Percentiles rank a stretch among this genome's conserved stretches.
These are phyloP conservation scores for Zelleria hepariella DNA, from an alignment of 2,888 invertebrate species.

Conservation along the genomic window DNA sequence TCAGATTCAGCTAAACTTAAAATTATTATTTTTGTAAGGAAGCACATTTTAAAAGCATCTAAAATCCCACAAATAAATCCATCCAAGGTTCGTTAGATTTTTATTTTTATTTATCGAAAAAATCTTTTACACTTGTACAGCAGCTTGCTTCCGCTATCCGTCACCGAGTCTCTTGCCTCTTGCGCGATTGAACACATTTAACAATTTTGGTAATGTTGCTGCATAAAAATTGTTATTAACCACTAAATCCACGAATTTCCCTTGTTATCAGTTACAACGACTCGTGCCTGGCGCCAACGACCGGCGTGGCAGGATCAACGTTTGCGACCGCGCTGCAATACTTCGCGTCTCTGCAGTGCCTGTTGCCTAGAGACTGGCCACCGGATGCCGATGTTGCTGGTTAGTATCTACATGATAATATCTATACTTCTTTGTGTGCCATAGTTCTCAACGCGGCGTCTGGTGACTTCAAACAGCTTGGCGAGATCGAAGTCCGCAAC, in stretches of 20 bases:
- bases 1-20: too few relatives aligned
- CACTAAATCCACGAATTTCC: too few relatives aligned
- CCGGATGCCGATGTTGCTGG: slow-evolving; percentile 2
- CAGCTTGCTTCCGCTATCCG: too few relatives aligned
- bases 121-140: too few relatives aligned
- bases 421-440: neutral
- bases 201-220: too few relatives aligned
- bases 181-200: too few relatives aligned
- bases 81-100: too few relatives aligned
- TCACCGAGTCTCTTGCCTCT: too few relatives aligned
- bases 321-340: slow-evolving; percentile 7
- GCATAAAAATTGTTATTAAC: neutral
- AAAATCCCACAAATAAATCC: too few relatives aligned
- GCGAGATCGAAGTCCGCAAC: neutral
- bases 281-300: neutral
- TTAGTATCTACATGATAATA: neutral
- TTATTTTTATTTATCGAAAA: too few relatives aligned
- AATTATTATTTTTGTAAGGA: too few relatives aligned
- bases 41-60: too few relatives aligned
- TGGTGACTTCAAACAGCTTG: neutral
- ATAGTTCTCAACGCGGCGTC: neutral
- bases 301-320: slow-evolving; percentile 4
- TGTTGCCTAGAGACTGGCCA: slow-evolving; percentile 6
- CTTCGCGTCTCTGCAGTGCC: slow-evolving; percentile 5
- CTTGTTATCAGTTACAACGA: neutral